phyloP scores from a whole-genome alignment of 2,113 vertebrate genomes.

The Varanus komodoensis region DNA sequence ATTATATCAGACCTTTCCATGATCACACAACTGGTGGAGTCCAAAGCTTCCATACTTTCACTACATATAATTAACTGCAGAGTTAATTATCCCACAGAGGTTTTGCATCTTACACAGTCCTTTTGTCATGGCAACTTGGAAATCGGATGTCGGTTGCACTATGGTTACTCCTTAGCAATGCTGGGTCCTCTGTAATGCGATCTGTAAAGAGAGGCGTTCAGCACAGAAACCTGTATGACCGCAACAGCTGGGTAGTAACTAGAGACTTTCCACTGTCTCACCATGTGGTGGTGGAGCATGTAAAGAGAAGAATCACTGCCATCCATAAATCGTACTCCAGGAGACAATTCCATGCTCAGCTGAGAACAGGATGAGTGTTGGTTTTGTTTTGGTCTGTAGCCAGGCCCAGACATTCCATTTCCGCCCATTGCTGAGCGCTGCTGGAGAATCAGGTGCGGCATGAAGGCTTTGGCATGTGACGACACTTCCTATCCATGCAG shows the following conservation, averaged over 20 bases:
- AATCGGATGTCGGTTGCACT: background rate
- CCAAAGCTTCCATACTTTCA: background rate
- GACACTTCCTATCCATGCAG: conserved; percentile 56
- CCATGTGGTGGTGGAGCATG: background rate
- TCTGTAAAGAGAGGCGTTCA: background rate
- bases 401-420: conserved; percentile 68
- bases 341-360: conserved; percentile 6
- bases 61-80: background rate
- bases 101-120: background rate
- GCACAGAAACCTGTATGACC: background rate
- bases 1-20: background rate
- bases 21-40: background rate
- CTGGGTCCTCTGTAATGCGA: background rate
- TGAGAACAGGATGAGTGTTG: conserved; percentile 57
- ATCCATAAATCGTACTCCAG: background rate
- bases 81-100: background rate
- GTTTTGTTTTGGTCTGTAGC: conserved; percentile 63
- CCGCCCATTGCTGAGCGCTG: conserved; percentile 48
- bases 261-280: conserved; percentile 7
- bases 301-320: background rate
- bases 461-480: conserved; percentile 28
- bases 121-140: background rate
- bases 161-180: background rate
- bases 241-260: conserved; percentile 12
- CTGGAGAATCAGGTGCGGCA: conserved; percentile 65